Percentiles rank a stretch among this genome's conserved stretches.
phyloP scores from a whole-genome alignment of 2,888 invertebrate species.

The Callimorpha dominula region DNA sequence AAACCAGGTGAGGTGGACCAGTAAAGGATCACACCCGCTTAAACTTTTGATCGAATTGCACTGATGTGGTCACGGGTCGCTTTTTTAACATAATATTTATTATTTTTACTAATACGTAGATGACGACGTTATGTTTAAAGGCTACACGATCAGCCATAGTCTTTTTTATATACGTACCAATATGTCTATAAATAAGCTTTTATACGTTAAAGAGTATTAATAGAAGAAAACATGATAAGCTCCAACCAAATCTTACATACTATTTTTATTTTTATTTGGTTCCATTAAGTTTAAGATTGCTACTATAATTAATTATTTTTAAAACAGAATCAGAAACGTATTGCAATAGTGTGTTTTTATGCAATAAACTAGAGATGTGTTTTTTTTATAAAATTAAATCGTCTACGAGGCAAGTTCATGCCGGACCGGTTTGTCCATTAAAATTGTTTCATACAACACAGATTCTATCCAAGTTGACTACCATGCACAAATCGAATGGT shows the following conservation, averaged over 20 bases:
- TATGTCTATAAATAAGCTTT: no score
- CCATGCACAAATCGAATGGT: conserved; percentile 49
- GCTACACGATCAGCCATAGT: no score
- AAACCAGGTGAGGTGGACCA: no score
- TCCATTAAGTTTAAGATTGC: no score
- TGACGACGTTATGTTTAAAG: no score
- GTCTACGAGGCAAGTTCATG: conserved; percentile 36
- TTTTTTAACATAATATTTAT: no score
- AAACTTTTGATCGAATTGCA: no score
- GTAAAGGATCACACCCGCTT: no score
- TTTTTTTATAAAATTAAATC: conserved; percentile 9
- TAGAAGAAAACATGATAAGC: neutral
- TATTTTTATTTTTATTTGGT: no score
- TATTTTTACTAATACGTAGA: no score
- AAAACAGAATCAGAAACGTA: neutral
- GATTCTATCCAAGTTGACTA: conserved; percentile 42
- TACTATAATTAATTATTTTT: neutral
- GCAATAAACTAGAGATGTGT: conserved; percentile 9
- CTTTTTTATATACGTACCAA: no score
- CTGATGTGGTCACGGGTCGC: no score
- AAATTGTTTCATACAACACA: conserved; percentile 44
- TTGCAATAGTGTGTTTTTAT: neutral
- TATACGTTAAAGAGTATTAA: neutral
- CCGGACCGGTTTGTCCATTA: conserved; percentile 47
- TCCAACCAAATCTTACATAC: neutral